phyloP scores from a whole-genome alignment of 2,888 invertebrate genomes.

The Nasonovia ribisnigri region DNA sequence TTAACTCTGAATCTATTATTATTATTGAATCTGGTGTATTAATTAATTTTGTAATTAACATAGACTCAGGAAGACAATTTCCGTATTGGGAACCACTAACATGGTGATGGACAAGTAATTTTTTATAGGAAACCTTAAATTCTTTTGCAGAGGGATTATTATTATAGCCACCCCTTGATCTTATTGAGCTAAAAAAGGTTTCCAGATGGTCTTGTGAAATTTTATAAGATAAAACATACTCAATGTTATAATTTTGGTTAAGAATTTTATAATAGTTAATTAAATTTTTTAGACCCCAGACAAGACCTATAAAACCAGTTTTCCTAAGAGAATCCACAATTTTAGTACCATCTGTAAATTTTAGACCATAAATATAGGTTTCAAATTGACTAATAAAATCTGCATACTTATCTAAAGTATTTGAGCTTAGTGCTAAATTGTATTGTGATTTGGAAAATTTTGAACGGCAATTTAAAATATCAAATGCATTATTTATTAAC shows the following conservation, averaged over 20 bases:
- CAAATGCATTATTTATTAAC: constrained; percentile 40
- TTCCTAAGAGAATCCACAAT: constrained; percentile 20
- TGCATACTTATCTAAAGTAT: constrained; percentile 18
- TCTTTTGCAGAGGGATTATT: constrained; percentile 31
- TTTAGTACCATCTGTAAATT: constrained; percentile 9
- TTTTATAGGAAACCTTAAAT: constrained; percentile 34
- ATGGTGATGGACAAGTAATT: constrained; percentile 12
- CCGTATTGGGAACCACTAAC: constrained; percentile 23
- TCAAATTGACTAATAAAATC: constrained; percentile 1
- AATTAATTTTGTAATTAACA: neutral
- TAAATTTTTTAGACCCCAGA: constrained; percentile 14
- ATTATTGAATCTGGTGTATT: constrained; percentile 10
- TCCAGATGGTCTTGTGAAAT: constrained; percentile 34
- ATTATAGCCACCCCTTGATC: constrained; percentile 29
- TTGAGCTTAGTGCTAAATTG: constrained; percentile 15
- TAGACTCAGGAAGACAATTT: constrained; percentile 30
- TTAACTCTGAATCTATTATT: constrained; percentile 10
- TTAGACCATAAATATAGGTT: constrained; percentile 8
- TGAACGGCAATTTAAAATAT: constrained; percentile 32
- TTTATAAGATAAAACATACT: constrained; percentile 21
- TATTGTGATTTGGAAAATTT: constrained; percentile 36
- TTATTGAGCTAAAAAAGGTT: constrained; percentile 25
- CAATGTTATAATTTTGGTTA: neutral
- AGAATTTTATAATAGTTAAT: neutral
- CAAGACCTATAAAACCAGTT: constrained; percentile 24